A percentile compares a stretch with the other conserved stretches of the same genome.
phyloP scores from a whole-genome alignment of 2,888 invertebrate species.

The Meteorus cinctellus region DNA sequence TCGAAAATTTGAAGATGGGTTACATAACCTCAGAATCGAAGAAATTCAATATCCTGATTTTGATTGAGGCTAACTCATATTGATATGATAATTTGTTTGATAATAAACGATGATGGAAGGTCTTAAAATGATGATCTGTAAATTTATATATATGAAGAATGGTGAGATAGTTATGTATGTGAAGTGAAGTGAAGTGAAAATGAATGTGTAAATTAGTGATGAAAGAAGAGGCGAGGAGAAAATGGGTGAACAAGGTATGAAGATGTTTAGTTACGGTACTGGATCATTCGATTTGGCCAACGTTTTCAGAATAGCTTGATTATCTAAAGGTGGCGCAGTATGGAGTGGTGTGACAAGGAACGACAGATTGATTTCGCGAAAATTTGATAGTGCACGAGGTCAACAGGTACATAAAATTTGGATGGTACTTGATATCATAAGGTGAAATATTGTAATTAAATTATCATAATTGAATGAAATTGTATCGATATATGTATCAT shows the following conservation, averaged over 20 bases:
- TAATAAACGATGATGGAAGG: too few relatives aligned
- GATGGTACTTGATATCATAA: conserved; percentile 12
- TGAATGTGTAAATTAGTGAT: neutral
- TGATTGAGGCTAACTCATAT: too few relatives aligned
- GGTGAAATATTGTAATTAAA: neutral
- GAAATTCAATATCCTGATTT: too few relatives aligned
- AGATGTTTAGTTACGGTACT: conserved; percentile 46
- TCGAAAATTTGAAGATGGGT: too few relatives aligned
- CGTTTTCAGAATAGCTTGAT: conserved; percentile 53
- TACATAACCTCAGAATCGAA: too few relatives aligned
- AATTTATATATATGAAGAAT: neutral
- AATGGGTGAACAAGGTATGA: neutral
- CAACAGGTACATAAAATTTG: conserved; percentile 34
- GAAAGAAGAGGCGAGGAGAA: neutral
- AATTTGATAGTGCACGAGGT: conserved; percentile 40
- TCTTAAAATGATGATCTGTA: too few relatives aligned
- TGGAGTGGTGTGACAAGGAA: conserved; percentile 54
- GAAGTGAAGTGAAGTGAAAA: too few relatives aligned
- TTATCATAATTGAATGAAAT: neutral
- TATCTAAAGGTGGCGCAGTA: conserved; percentile 53
- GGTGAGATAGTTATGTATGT: too few relatives aligned
- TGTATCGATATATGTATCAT: neutral
- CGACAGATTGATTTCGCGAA: conserved; percentile 43
- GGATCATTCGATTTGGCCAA: conserved; percentile 52
- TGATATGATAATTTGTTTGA: too few relatives aligned